Evolutionary conservation across 2,888 invertebrate species (phyloP).

Genomic region (Eucriotettix oculatus): DNA sequence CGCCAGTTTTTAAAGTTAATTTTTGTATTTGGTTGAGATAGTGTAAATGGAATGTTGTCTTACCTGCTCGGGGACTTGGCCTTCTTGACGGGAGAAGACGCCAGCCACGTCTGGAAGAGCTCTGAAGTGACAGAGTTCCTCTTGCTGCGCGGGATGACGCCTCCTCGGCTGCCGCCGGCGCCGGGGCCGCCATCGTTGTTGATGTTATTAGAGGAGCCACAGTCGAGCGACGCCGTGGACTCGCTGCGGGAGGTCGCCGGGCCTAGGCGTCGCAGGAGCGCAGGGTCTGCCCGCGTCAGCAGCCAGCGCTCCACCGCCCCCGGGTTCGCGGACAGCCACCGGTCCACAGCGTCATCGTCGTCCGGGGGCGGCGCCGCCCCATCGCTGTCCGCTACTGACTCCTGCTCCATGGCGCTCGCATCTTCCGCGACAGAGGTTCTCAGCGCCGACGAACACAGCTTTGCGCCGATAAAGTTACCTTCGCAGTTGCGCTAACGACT

Average conservation of each 20-base stretch:
- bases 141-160: conserved; percentile 15
- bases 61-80: conserved; percentile 15
- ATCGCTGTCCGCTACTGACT: background rate
- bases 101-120: conserved; percentile 70
- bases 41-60: background rate
- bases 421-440: too few species aligned
- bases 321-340: conserved; percentile 3
- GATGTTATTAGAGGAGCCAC: background rate
- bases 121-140: conserved; percentile 66
- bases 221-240: background rate
- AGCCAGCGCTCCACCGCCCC: conserved; percentile 47
- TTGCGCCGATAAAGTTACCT: too few species aligned
- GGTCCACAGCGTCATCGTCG: background rate
- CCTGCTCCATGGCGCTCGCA: background rate
- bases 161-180: background rate
- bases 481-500: too few species aligned
- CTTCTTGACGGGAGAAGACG: conserved; percentile 58
- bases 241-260: conserved; percentile 1
- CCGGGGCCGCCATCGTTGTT: background rate
- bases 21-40: too few species aligned
- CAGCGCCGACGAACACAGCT: too few species aligned
- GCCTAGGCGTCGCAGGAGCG: conserved; percentile 36
- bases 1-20: too few species aligned
- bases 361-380: background rate
- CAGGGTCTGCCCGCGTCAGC: conserved; percentile 52